Base-by-base conservation (phyloP, 2,113 vertebrate species). In the Vireo altiloquus region DNA sequence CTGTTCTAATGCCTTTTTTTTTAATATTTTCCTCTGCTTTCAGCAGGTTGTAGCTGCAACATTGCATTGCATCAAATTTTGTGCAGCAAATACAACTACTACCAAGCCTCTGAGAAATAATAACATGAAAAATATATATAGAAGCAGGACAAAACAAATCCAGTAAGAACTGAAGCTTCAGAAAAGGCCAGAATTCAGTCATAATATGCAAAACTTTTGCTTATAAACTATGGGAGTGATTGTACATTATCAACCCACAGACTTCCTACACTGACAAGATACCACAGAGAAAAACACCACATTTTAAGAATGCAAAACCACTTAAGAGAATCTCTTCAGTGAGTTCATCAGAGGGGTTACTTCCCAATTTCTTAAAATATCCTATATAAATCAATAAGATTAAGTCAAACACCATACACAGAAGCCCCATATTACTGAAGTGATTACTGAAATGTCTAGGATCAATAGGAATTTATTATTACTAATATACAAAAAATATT, bases 211-310 rank as follows among this genome's bases (percentile, higher is more conserved):
- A 47, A 83, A 28, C 14, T 24, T 14, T 42, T 69, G 54, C 22
- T 44, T 61, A 52, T 49, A n/a, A 92, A 70, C 10, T 39, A 24
- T 16, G 6, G 28, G 6, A 54, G 6, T 52, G 77, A 74, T 24
- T 0, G 1, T 13, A 56, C 18, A 42, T 15, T 4, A 60, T 24
- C 54, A 61, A 35, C 12, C 22, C 53, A n/a, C 0, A 20, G 24
- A 59, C 15, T 52, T 80, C 7, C 19, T 52, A 31, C 15, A 39
- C 7, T 31, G 39, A n/a, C 24, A 35, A 28, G 40, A 66, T 9
- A 63, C 7, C 10, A 25, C 0, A 22, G 22, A 17, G 63, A 88
- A n/a, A 33, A 53, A 49, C 6, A 24, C 2, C 13, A 7, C 47
- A 24, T 66, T 53, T 42, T 56, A 72, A 27, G 40, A 60, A 33